Conservation (phyloP, 1,140 invertebrate species). For the Diorhabda elongata region DNA sequence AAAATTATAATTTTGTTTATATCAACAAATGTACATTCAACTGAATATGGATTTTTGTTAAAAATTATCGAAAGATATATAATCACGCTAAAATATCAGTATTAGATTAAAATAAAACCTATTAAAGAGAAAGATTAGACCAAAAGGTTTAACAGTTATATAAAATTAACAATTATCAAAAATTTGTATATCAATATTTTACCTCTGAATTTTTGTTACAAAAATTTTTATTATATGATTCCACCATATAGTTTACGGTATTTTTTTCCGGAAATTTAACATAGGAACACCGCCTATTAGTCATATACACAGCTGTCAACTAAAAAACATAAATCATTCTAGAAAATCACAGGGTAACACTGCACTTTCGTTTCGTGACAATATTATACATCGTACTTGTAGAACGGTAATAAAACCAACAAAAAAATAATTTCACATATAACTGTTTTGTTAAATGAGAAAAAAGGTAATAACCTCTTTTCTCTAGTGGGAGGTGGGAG, state of each 20-base stretch:
- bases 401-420: slow-evolving; percentile 9
- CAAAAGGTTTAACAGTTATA: no score
- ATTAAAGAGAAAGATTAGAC: no score
- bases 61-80: no score
- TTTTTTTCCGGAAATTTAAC: slow-evolving; percentile 14
- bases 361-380: slow-evolving; percentile 4
- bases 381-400: slow-evolving; percentile 9
- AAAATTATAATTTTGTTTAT: no score
- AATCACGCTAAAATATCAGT: no score
- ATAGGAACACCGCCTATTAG: slow-evolving; percentile 22
- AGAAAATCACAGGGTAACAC: slow-evolving; percentile 2
- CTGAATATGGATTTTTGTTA: no score
- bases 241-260: background rate
- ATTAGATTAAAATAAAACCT: no score
- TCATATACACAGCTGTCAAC: slow-evolving; percentile 20
- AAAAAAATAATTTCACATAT: slow-evolving; percentile 34
- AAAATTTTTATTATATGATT: slow-evolving; percentile 5
- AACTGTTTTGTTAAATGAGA: slow-evolving; percentile 41
- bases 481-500: slow-evolving; percentile 36
- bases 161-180: no score
- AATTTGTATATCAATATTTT: slow-evolving; percentile 3
- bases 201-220: slow-evolving; percentile 3
- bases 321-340: slow-evolving; percentile 14
- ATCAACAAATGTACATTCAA: no score
- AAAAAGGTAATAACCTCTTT: slow-evolving; percentile 44